A percentile compares a stretch with the other conserved stretches of the same genome.
Evolutionary conservation across 2,113 vertebrate genomes (phyloP).

Genomic region (Podiceps cristatus): DNA sequence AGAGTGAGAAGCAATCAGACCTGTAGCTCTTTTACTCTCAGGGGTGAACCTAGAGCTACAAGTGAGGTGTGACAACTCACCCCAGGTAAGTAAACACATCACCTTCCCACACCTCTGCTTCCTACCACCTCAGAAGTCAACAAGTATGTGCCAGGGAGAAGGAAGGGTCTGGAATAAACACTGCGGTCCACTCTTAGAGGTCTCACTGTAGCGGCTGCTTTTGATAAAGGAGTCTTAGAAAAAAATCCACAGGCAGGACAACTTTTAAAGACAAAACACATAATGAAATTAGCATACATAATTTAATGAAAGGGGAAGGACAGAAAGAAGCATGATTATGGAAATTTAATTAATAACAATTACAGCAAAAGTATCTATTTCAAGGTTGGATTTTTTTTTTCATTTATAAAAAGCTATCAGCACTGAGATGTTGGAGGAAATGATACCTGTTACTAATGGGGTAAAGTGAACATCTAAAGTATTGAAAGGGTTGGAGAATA

Average conservation of each 20-base stretch:
- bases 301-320: slow-evolving; percentile 17
- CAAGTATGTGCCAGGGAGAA: not conserved
- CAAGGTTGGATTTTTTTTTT: not conserved
- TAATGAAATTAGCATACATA: slow-evolving; percentile 9
- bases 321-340: not conserved
- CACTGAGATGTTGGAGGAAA: not conserved
- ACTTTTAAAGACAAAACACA: not conserved
- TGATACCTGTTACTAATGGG: not conserved
- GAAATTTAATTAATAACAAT: slow-evolving; percentile 28
- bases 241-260: not conserved
- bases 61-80: not conserved
- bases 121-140: not conserved
- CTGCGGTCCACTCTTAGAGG: not conserved
- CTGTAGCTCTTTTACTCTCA: not conserved
- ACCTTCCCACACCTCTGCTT: not conserved
- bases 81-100: not conserved
- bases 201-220: not conserved
- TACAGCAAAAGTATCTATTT: not conserved
- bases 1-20: not conserved
- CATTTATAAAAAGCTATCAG: not conserved
- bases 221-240: not conserved
- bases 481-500: not conserved
- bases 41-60: not conserved
- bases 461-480: not conserved
- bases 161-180: not conserved